Evolutionary conservation across 1,140 invertebrate species (phyloP).

Genomic region (Trypoxylus dichotomus): DNA sequence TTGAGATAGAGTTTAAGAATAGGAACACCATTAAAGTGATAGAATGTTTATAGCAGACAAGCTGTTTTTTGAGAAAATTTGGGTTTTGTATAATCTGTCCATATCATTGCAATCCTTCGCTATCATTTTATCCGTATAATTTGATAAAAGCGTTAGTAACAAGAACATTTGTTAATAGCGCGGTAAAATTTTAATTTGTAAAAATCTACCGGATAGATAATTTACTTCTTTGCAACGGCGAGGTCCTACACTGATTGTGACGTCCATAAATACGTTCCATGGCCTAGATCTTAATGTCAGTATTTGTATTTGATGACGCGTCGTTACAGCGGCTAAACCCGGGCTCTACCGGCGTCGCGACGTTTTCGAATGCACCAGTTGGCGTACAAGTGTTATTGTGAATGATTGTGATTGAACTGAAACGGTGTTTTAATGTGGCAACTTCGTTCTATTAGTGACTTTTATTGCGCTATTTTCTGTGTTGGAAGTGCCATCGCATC

Average conservation of each 20-base stretch:
- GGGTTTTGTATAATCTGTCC: too few species aligned
- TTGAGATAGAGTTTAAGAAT: too few species aligned
- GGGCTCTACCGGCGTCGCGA: slow-evolving; percentile 33
- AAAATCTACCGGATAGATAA: too few species aligned
- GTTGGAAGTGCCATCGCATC: background rate
- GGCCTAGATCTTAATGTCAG: slow-evolving; percentile 41
- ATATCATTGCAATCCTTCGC: too few species aligned
- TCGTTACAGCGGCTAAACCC: slow-evolving; percentile 29
- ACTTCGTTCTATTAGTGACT: slow-evolving; percentile 5
- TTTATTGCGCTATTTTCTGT: background rate
- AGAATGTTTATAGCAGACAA: too few species aligned
- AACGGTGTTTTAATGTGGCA: slow-evolving; percentile 18
- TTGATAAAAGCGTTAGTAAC: too few species aligned
- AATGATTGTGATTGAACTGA: slow-evolving; percentile 13
- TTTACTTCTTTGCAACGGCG: too few species aligned
- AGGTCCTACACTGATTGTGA: slow-evolving; percentile 18
- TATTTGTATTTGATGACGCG: slow-evolving; percentile 32
- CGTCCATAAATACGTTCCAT: slow-evolving; percentile 41
- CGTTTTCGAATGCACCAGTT: slow-evolving; percentile 12
- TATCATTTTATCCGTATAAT: too few species aligned
- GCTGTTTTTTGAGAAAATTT: too few species aligned
- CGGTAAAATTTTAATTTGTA: too few species aligned
- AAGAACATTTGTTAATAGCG: too few species aligned
- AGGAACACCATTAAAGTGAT: too few species aligned
- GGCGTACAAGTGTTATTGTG: slow-evolving; percentile 8